These are phyloP conservation scores for Trachelus iudaicus DNA, from an alignment of 2,888 invertebrate genomes.

Conservation along the genomic window DNA sequence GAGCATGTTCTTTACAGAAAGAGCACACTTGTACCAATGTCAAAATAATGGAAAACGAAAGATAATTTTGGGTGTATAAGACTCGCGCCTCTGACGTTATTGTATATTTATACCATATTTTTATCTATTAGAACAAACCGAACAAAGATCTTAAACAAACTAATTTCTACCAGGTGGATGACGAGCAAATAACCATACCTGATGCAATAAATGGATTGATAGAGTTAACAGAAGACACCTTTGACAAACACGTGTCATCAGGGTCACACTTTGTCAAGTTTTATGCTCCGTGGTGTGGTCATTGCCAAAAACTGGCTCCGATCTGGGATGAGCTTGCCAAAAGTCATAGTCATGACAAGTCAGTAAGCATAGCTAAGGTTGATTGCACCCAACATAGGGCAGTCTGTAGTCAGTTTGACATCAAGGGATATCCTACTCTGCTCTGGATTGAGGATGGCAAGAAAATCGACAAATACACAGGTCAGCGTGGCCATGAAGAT, in stretches of 20 bases:
- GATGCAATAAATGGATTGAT: slow-evolving; percentile 73
- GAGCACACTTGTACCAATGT: background rate
- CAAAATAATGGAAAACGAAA: background rate
- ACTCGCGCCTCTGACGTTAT: background rate
- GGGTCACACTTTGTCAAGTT: slow-evolving; percentile 92
- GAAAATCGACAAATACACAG: slow-evolving; percentile 82
- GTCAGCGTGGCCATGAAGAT: slow-evolving; percentile 74
- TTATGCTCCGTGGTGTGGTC: slow-evolving; percentile 92
- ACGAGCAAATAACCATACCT: slow-evolving; percentile 64
- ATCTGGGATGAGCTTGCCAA: slow-evolving; percentile 86
- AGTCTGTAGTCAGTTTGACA: slow-evolving; percentile 82
- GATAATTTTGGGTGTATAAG: background rate
- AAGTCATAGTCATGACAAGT: slow-evolving; percentile 73
- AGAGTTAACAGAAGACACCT: slow-evolving; percentile 81
- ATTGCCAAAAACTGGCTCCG: slow-evolving; percentile 87
- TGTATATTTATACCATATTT: background rate
- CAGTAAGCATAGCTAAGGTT: slow-evolving; percentile 82
- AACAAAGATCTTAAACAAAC: slow-evolving; percentile 20
- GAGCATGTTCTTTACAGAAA: background rate
- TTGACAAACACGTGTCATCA: slow-evolving; percentile 76
- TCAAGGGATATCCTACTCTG: slow-evolving; percentile 89
- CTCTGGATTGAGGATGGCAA: slow-evolving; percentile 90
- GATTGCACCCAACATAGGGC: slow-evolving; percentile 84
- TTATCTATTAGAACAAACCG: background rate
- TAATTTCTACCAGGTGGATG: slow-evolving; percentile 42